Conservation (phyloP, 2,888 invertebrate genomes). For the Pristionchus exspectatus region DNA sequence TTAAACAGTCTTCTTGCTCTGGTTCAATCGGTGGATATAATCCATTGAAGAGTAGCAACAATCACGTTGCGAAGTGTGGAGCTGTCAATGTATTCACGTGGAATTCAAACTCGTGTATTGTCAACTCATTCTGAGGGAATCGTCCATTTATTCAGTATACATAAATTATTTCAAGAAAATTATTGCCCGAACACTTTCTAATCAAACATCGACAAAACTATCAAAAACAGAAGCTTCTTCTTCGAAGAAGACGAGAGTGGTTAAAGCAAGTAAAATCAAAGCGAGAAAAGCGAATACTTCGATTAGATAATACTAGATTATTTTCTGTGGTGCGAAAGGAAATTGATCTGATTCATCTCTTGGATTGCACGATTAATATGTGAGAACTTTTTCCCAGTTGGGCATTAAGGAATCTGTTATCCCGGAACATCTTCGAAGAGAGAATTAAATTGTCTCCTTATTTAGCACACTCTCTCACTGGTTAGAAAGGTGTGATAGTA, state of each 20-base stretch:
- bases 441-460: too few relatives aligned
- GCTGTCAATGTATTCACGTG: constrained; percentile 80
- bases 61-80: constrained; percentile 80
- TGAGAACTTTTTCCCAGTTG: background rate
- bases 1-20: constrained; percentile 73
- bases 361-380: background rate
- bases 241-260: background rate
- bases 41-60: constrained; percentile 77
- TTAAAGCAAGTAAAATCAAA: background rate
- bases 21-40: constrained; percentile 75
- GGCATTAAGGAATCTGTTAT: constrained; percentile 9
- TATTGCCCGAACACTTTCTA: background rate
- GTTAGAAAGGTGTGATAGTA: too few relatives aligned
- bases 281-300: constrained; percentile 34
- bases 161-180: background rate
- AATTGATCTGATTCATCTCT: background rate
- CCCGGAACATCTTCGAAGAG: too few relatives aligned
- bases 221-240: too few relatives aligned
- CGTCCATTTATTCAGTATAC: background rate
- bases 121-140: constrained; percentile 17
- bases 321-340: background rate
- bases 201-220: background rate
- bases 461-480: too few relatives aligned
- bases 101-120: constrained; percentile 59
- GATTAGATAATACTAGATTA: constrained; percentile 43